Percentiles rank a stretch among this genome's conserved stretches.
phyloP scores from a whole-genome alignment of 2,113 vertebrate species.

The cat (Felis catus) region DNA sequence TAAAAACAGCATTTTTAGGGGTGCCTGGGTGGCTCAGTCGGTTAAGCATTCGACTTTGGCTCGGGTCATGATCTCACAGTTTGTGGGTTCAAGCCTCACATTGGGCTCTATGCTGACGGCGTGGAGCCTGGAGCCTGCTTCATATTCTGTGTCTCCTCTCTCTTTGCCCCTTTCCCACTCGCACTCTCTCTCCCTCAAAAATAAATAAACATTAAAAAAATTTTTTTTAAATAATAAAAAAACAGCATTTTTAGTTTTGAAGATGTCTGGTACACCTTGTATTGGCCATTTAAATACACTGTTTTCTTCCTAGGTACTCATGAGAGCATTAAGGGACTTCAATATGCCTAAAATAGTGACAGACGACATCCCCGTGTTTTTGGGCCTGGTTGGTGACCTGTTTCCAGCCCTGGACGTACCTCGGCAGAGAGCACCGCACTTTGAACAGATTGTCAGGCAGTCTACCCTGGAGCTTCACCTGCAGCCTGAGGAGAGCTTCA shows the following conservation, averaged over 20 bases:
- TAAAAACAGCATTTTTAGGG: not conserved
- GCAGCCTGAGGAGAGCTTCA: constrained; percentile 92
- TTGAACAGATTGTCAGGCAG: constrained; percentile 89
- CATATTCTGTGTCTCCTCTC: too few species aligned
- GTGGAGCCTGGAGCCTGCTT: too few species aligned
- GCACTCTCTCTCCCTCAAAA: too few species aligned
- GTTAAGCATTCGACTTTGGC: too few species aligned
- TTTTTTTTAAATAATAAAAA: too few species aligned
- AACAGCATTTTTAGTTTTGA: not conserved
- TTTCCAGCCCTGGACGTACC: constrained; percentile 90
- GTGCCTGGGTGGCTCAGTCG: too few species aligned
- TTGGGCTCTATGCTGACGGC: too few species aligned
- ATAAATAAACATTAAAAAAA: too few species aligned
- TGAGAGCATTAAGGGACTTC: constrained; percentile 91
- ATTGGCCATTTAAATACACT: not conserved
- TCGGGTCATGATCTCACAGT: too few species aligned
- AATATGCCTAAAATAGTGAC: constrained; percentile 91
- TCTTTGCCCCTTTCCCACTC: too few species aligned
- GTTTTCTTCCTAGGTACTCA: constrained; percentile 85
- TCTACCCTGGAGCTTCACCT: constrained; percentile 88
- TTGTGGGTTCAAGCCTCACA: too few species aligned
- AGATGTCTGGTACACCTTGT: not conserved
- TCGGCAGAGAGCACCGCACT: constrained; percentile 85
- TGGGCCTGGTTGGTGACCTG: constrained; percentile 89
- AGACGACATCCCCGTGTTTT: constrained; percentile 90